Evolutionary conservation across 2,113 vertebrate species (phyloP), one percentile per base, ranked within the genome.

Genomic region (Pseudorectes ferrugineus): DNA sequence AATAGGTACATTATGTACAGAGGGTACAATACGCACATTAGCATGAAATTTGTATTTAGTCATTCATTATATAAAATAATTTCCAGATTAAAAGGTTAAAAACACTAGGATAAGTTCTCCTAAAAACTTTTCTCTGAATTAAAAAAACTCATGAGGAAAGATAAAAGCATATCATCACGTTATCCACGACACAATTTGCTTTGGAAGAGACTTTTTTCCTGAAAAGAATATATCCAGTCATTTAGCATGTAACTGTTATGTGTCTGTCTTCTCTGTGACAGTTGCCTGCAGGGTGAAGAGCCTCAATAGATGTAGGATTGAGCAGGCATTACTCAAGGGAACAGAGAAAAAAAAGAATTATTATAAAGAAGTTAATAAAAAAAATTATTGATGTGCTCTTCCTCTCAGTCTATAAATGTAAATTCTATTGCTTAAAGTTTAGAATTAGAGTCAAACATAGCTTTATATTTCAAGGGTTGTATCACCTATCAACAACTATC

Each of bases 241-340:
- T 92, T 94, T 90, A 88, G 5, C 38, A 57, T 46, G 28, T 85
- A 76, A 38, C 28, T 83, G 26, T 70, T 63, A 55, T 4, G 3
- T 84, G 55, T 88, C 75, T 92, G 51, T 93, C 75, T 91, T 93
- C 46, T 55, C 24, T 89, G 31, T 81, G 80, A 80, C 82, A 88
- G 59, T 81, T 93, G 88, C 85, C 88, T 94, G 38, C 55, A 93
- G 88, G 72, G 48, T 95, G 85, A 93, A 86, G 59, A 92, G 28
- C 24, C 83, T 90, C 85, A 45, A 45, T 6, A 91, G 88, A 71
- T 6, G 6, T 63, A 28, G 14, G 36, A 68, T 10, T 92, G 54
- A 88, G 29, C 23, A 74, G 11, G 9, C 10, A 84, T 74, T 84
- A 61, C 61, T 93, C 72, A 85, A 80, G 58, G 25, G 58, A 94